phyloP scores from a whole-genome alignment of 2,113 vertebrate genomes.

The Piaya cayana region DNA sequence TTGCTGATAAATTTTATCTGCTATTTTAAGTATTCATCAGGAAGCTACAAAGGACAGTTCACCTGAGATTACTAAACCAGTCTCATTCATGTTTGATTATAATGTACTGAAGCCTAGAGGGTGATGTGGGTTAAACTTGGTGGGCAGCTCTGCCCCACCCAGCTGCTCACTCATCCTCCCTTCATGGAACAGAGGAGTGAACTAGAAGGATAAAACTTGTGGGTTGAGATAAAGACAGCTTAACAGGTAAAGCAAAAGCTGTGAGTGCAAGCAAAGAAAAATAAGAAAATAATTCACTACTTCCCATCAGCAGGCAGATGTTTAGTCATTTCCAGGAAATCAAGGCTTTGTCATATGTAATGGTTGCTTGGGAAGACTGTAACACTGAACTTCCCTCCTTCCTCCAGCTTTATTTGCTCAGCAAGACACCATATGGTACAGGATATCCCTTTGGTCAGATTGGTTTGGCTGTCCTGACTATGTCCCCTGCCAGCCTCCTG shows the following conservation, averaged over 20 bases:
- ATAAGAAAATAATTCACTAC: neutral
- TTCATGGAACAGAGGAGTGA: accelerated
- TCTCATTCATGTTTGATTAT: neutral
- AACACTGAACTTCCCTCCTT: neutral
- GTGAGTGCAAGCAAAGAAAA: neutral
- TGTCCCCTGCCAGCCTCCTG: neutral
- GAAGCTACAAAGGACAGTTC: neutral
- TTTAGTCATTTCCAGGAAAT: too few species aligned
- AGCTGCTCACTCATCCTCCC: accelerated
- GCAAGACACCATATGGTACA: neutral
- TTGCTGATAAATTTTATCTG: neutral
- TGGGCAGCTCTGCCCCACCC: neutral
- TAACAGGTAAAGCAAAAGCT: neutral
- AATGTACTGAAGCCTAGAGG: neutral
- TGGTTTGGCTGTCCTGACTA: neutral
- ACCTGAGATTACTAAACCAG: neutral
- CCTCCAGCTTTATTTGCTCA: neutral
- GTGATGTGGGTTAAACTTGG: neutral
- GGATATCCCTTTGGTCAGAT: neutral
- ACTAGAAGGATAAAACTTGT: accelerated
- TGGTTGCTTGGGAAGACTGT: neutral
- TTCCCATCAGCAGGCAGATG: too few species aligned
- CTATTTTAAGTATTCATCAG: neutral
- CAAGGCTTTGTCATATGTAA: too few species aligned
- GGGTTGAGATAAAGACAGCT: neutral